These are phyloP conservation scores for Sarcophaga carnaria DNA, from an alignment of 2,888 invertebrate species.

Conservation along the genomic window DNA sequence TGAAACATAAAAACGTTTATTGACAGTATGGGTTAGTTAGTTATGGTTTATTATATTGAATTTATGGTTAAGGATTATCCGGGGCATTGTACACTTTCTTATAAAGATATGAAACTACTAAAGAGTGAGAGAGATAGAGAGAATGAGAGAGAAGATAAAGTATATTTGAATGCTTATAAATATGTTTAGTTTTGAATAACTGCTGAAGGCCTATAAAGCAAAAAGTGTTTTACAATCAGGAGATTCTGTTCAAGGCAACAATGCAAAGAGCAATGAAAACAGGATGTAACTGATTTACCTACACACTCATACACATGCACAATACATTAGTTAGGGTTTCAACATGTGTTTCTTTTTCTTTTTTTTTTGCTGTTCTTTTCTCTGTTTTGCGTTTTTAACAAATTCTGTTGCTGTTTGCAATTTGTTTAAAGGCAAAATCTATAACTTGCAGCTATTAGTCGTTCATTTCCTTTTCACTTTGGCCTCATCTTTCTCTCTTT, in stretches of 20 bases:
- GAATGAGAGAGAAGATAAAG: neutral
- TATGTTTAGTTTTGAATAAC: conserved; percentile 45
- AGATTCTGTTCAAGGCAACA: conserved; percentile 8
- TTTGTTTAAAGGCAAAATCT: conserved; percentile 64
- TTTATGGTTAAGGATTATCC: conserved; percentile 48
- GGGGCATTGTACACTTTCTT: conserved; percentile 15
- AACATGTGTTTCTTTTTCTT: conserved; percentile 41
- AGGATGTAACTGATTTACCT: conserved; percentile 18
- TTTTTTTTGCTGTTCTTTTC: neutral
- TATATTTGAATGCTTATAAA: conserved; percentile 29
- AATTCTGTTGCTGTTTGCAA: conserved; percentile 24
- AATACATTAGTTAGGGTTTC: neutral
- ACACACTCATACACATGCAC: neutral
- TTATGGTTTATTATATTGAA: conserved; percentile 46
- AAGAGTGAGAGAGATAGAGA: neutral
- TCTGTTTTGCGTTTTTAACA: too few relatives aligned
- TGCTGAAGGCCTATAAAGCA: conserved; percentile 53
- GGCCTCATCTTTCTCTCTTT: neutral
- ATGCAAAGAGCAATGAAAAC: conserved; percentile 31
- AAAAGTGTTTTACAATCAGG: conserved; percentile 32
- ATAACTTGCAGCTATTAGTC: conserved; percentile 66
- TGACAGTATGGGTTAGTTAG: conserved; percentile 13
- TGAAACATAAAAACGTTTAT: conserved; percentile 43
- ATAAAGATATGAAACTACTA: neutral
- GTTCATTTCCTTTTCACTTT: conserved; percentile 17